Conservation (phyloP, 2,113 vertebrate genomes). For the Coptodon rendalli region DNA sequence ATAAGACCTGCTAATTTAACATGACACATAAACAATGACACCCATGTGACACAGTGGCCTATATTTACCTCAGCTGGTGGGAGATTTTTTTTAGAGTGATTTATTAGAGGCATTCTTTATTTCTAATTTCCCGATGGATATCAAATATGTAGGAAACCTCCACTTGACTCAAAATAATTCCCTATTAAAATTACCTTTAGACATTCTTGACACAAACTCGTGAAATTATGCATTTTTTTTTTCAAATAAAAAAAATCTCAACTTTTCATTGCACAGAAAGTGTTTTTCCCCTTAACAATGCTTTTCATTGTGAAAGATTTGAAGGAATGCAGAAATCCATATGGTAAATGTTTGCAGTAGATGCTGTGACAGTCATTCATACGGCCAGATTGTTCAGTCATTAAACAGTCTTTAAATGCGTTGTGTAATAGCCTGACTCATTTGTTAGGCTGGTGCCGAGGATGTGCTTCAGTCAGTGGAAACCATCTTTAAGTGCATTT, state of each 20-base stretch:
- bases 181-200: not conserved
- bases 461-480: not conserved
- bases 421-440: not conserved
- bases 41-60: not conserved
- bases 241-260: not conserved
- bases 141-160: not conserved
- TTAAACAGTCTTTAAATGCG: not conserved
- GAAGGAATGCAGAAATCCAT: not conserved
- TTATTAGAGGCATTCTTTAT: not conserved
- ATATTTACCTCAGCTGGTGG: not conserved
- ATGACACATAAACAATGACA: not conserved
- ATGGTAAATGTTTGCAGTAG: not conserved
- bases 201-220: not conserved
- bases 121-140: not conserved
- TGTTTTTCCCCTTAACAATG: not conserved
- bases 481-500: not conserved
- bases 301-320: not conserved
- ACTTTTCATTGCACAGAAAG: not conserved
- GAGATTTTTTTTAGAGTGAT: not conserved
- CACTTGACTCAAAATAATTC: not conserved
- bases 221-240: not conserved
- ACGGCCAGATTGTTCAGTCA: not conserved
- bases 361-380: not conserved
- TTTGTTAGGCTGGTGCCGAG: not conserved
- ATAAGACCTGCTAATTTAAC: not conserved